Evolutionary conservation across 1,140 invertebrate species (phyloP).

Genomic region (Microplitis mediator): DNA sequence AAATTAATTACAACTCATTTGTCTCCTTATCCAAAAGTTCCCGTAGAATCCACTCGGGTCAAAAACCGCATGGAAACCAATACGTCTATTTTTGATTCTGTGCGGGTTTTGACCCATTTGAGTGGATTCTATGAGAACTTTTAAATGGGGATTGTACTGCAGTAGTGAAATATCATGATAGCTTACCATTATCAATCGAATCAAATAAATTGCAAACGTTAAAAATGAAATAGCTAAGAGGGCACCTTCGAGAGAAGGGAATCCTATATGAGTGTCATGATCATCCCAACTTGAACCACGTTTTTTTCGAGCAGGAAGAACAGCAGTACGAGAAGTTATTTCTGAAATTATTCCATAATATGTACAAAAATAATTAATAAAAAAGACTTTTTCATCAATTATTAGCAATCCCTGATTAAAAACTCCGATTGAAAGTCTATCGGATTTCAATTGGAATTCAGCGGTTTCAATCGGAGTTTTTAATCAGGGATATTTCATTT

Average conservation of each 20-base stretch:
- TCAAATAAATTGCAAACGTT: constrained; percentile 81
- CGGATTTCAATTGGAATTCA: too few relatives aligned
- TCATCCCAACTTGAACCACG: constrained; percentile 37
- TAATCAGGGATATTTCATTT: too few relatives aligned
- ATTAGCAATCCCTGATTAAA: too few relatives aligned
- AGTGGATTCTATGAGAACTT: too few relatives aligned
- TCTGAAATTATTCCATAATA: constrained; percentile 31
- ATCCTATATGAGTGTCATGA: constrained; percentile 62
- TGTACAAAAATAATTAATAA: constrained; percentile 19
- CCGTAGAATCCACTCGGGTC: too few relatives aligned
- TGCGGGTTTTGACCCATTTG: too few relatives aligned
- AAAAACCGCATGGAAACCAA: too few relatives aligned
- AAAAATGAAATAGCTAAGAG: constrained; percentile 81
- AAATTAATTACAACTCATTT: constrained; percentile 43
- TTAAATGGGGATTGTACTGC: too few relatives aligned
- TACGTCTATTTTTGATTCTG: too few relatives aligned
- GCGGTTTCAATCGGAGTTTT: too few relatives aligned
- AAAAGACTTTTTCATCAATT: background rate
- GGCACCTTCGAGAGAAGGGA: constrained; percentile 79
- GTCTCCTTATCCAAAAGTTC: constrained; percentile 65
- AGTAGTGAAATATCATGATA: too few relatives aligned
- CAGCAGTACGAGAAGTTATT: background rate
- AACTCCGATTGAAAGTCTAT: too few relatives aligned
- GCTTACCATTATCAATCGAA: constrained; percentile 81
- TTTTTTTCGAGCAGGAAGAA: constrained; percentile 15